These are phyloP conservation scores for Dichetophora obliterata DNA, from an alignment of 2,888 invertebrate species.

Conservation along the genomic window DNA sequence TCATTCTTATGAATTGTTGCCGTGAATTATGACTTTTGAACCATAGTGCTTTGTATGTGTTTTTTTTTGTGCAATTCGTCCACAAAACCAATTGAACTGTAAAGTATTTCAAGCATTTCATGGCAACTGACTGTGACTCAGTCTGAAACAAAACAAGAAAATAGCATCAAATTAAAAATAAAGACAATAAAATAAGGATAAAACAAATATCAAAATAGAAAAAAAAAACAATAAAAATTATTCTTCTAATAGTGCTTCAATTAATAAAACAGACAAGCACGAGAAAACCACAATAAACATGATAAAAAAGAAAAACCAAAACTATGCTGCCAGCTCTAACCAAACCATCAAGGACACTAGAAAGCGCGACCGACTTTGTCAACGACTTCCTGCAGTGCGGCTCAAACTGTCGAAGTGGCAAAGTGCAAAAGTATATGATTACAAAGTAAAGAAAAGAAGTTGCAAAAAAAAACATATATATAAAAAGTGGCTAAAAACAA, in stretches of 20 bases:
- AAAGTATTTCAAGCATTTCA: not conserved
- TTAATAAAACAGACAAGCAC: not conserved
- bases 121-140: no score
- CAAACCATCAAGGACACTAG: not conserved
- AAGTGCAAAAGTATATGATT: no score
- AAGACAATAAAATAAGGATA: not conserved
- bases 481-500: not conserved
- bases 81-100: conserved; percentile 1
- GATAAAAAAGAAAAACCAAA: not conserved
- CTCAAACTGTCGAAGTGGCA: conserved; percentile 1
- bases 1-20: no score
- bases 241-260: not conserved
- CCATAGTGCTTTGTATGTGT: no score
- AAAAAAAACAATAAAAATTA: not conserved
- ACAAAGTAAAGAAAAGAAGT: no score
- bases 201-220: not conserved
- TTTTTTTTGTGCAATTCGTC: not conserved
- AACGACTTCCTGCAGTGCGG: conserved; percentile 9
- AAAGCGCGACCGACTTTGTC: conserved; percentile 12
- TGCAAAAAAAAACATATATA: no score
- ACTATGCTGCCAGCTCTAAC: not conserved
- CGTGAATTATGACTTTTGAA: no score
- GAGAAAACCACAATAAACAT: not conserved
- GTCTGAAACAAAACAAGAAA: no score
- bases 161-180: no score